Base-by-base conservation (phyloP, 2,888 invertebrate genomes). In the Parnassius glacialis region DNA sequence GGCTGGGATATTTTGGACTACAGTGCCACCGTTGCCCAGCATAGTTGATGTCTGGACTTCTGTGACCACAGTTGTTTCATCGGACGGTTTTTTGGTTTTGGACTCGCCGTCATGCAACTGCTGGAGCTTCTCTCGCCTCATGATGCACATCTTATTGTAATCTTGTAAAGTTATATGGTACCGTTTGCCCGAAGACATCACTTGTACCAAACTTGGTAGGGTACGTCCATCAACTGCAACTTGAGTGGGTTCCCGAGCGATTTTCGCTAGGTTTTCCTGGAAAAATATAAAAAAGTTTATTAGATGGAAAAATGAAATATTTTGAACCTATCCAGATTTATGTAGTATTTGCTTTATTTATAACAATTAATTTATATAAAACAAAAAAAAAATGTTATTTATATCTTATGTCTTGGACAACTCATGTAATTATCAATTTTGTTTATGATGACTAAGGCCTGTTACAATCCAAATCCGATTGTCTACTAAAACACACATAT, bases 81-180 rank as follows among this genome's bases (percentile, higher is more conserved):
- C 78, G 9, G 13, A 48, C 43, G 43, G 11, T 9, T 76, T 69
- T 0, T 74, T 71, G 3, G 62, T 65, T 44, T 68, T 65, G 67
- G 67, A 61, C 59, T 68, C 73, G 11, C 67, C 81, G 47, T 80
- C 79, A 52, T 86, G 83, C 0, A 84, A 83, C 75, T 93, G 93
- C 72, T 94, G 92, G 2, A 94, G 83, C 66, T 94, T 93, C 77
- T 95, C 95, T 1, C 94, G 87, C 9, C 95, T 91, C 80, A 95
- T 92, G 61, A 95, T 92, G 80, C 95, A 95, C 95, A 95, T 95
- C 68, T 95, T 95, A 82, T 95, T 96, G 83, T 95, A 96, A 74
- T 96, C 96, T 57, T 95, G 94, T 45, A 96, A 92, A 3, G 95
- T 95, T 71, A 96, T 94, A 78, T 96, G 95, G 81, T 95, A 96